Evolutionary conservation across 2,797 vertebrate species (phyloP).

Genomic region (Picus viridis): DNA sequence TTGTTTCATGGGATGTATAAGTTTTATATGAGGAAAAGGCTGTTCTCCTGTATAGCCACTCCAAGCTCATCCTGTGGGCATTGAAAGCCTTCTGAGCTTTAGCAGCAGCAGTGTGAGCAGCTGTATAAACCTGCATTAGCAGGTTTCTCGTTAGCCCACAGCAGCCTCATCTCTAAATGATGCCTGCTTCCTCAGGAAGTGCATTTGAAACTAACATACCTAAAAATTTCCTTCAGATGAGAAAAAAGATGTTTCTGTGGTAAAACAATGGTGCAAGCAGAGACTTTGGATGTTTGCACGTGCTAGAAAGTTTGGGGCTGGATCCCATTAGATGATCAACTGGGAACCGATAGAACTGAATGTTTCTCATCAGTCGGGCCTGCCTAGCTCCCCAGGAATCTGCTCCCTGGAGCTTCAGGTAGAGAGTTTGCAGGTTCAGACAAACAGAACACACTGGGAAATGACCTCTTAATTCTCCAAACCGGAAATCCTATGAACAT

Average conservation of each 20-base stretch:
- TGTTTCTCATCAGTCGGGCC: neutral
- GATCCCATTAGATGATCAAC: neutral
- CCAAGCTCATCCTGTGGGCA: neutral
- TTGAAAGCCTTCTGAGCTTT: neutral
- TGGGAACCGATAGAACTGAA: neutral
- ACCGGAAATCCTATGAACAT: fast-evolving
- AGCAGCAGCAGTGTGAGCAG: neutral
- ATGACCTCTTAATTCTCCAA: neutral
- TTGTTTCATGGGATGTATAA: neutral
- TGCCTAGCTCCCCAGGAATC: neutral
- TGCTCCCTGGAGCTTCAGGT: neutral
- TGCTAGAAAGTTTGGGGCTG: neutral
- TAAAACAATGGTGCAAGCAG: neutral
- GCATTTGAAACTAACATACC: neutral
- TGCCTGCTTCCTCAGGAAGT: constrained; percentile 14
- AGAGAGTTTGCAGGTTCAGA: neutral
- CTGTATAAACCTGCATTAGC: neutral
- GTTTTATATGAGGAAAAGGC: neutral
- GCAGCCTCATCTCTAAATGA: neutral
- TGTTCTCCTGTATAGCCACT: neutral
- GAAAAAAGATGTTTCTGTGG: neutral
- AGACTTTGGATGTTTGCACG: neutral
- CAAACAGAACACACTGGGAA: neutral
- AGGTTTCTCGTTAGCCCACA: neutral
- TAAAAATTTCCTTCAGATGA: neutral